These are phyloP conservation scores for Bombyx huttoni DNA, from an alignment of 2,888 invertebrate genomes.

Conservation along the genomic window DNA sequence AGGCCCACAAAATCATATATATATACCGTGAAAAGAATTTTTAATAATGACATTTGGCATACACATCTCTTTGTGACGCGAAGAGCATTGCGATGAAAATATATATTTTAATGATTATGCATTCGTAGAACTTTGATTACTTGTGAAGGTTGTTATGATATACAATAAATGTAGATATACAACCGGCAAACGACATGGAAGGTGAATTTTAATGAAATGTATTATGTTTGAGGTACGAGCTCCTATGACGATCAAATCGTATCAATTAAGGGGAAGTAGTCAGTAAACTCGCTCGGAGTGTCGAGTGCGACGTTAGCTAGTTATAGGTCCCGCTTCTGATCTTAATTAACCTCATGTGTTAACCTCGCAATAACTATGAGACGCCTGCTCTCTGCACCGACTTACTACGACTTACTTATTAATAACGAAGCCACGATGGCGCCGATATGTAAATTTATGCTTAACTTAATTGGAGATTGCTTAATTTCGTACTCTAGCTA, in stretches of 20 bases:
- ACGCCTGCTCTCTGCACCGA: slow-evolving; percentile 36
- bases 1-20: slow-evolving; percentile 63
- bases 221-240: slow-evolving; percentile 35
- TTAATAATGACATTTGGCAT: slow-evolving; percentile 47
- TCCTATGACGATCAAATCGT: slow-evolving; percentile 57
- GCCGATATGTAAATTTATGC: slow-evolving; percentile 52
- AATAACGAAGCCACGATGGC: slow-evolving; percentile 39
- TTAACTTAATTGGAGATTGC: slow-evolving; percentile 45
- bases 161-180: slow-evolving; percentile 24
- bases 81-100: too few species aligned
- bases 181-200: slow-evolving; percentile 7
- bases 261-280: slow-evolving; percentile 60
- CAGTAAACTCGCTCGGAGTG: slow-evolving; percentile 40
- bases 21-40: slow-evolving; percentile 57
- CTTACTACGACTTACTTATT: slow-evolving; percentile 44
- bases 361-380: slow-evolving; percentile 55
- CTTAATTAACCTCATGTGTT: slow-evolving; percentile 69
- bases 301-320: slow-evolving; percentile 45
- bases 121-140: too few species aligned
- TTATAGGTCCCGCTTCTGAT: slow-evolving; percentile 56
- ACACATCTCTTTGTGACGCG: not conserved
- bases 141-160: slow-evolving; percentile 4
- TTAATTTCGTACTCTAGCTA: slow-evolving; percentile 36
- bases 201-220: slow-evolving; percentile 20
- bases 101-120: too few species aligned